Evolutionary conservation across 2,113 vertebrate species (phyloP).

Genomic region (Columba janthina): DNA sequence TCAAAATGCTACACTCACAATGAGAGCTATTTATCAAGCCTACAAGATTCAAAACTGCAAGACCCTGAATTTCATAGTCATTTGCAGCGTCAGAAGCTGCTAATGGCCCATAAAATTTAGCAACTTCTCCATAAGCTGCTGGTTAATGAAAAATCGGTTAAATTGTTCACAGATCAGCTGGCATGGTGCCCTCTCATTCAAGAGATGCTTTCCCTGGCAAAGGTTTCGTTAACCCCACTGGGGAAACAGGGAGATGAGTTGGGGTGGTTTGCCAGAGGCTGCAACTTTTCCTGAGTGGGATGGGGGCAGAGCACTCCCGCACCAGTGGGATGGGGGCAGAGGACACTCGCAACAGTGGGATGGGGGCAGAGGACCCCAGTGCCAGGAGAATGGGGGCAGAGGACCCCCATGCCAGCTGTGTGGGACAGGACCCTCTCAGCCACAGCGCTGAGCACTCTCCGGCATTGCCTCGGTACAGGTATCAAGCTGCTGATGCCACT

Average conservation of each 20-base stretch:
- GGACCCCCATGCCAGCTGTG: too few species aligned
- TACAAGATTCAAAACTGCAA: slow-evolving; percentile 64
- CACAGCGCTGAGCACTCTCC: accelerated
- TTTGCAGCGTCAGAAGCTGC: slow-evolving; percentile 69
- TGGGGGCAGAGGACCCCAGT: background rate
- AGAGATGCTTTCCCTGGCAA: slow-evolving; percentile 40
- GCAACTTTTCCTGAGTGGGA: background rate
- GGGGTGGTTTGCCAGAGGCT: background rate
- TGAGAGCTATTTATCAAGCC: slow-evolving; percentile 62
- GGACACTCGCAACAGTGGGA: too few species aligned
- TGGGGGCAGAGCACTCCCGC: accelerated
- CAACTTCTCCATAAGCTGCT: slow-evolving; percentile 76
- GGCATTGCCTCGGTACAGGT: accelerated
- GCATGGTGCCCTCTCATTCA: slow-evolving; percentile 51
- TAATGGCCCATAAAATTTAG: slow-evolving; percentile 80
- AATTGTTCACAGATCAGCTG: slow-evolving; percentile 73
- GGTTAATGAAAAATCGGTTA: slow-evolving; percentile 77
- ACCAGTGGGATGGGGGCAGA: background rate
- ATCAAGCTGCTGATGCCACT: accelerated
- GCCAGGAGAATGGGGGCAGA: too few species aligned
- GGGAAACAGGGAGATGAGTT: background rate
- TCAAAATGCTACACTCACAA: background rate
- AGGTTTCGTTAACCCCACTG: slow-evolving; percentile 49
- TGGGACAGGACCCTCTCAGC: background rate
- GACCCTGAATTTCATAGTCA: slow-evolving; percentile 66